Base-by-base conservation (phyloP, 92 coral and sea anemone genomes). In the Muricea muricata region DNA sequence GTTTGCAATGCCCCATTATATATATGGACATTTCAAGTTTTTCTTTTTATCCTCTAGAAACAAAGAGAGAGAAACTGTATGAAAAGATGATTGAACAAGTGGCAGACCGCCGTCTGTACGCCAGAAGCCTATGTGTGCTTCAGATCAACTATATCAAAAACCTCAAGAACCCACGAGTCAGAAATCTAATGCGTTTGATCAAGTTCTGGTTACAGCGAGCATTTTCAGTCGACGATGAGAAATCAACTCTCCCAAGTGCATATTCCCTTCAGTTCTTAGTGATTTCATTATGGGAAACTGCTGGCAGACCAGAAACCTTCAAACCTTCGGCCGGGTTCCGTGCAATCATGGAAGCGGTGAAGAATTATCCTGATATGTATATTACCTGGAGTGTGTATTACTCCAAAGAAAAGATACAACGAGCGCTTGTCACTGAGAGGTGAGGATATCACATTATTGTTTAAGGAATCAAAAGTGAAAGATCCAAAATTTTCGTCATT, bases 161-260 rank as follows among this genome's bases (percentile, higher is more conserved):
- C 0, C 30, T 77, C 4, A 33, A 57, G 17, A 77, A 77, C 39
- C 32, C 67, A 21, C 58, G 82, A 6, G 68, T 77, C 5, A 23
- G 69, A 54, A 77, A 77, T 48, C 82, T 77, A 47, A 77, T 77
- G 25, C 82, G 82, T 13, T 34, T 77, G 69, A 52, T 61, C 24
- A 77, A 77, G 24, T 77, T 77, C 54, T 77, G 82, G 82, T 50
- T 58, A 15, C 69, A 55, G 28, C 82, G 82, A 1, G 82, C 82
- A 20, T 57, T 77, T 32, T 33, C 82, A 26, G 52, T 46, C 30
- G 82, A 77, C 68, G 69, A 77, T 35, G 82, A 50, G 26, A 55
- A 77, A 26, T 11, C 30, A 18, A 13, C 26, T 11, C 14, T 54
- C 8, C 82, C 82, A 4, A 77, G 82, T 34, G 46, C 68, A 0